Conservation (phyloP, 2,888 invertebrate species). For the Athripsodes cinereus region DNA sequence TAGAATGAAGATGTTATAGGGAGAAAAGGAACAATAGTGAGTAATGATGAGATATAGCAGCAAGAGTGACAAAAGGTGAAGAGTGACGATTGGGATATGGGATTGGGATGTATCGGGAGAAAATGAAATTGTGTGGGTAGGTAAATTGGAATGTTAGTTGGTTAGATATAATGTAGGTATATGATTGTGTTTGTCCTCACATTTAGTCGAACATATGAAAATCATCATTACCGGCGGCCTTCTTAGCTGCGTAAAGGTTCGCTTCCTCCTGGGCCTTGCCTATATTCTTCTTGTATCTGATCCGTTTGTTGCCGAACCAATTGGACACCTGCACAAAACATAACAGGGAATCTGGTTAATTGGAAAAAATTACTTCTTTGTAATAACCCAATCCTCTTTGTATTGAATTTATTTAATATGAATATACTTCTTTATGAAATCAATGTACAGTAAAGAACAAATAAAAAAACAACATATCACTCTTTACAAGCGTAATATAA, state of each 20-base stretch:
- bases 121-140: background rate
- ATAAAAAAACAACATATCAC: too few relatives aligned
- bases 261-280: conserved; percentile 99
- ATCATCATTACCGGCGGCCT: conserved; percentile 70
- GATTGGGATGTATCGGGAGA: background rate
- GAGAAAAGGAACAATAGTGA: background rate
- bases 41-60: background rate
- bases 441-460: too few relatives aligned
- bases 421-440: too few relatives aligned
- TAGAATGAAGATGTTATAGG: background rate
- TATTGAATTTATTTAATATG: too few relatives aligned
- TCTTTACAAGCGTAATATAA: too few relatives aligned
- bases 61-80: background rate
- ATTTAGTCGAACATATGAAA: conserved; percentile 28
- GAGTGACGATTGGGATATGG: background rate
- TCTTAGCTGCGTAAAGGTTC: conserved; percentile 97
- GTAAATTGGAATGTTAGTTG: conserved; percentile 10
- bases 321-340: conserved; percentile 75
- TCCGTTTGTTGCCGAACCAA: conserved; percentile 99
- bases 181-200: conserved; percentile 25
- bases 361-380: too few relatives aligned
- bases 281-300: conserved; percentile 99
- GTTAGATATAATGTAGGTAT: conserved; percentile 21
- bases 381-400: too few relatives aligned
- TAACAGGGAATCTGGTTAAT: background rate